phyloP scores from a whole-genome alignment of 1,140 invertebrate species.

The Heliconius eleuchia region DNA sequence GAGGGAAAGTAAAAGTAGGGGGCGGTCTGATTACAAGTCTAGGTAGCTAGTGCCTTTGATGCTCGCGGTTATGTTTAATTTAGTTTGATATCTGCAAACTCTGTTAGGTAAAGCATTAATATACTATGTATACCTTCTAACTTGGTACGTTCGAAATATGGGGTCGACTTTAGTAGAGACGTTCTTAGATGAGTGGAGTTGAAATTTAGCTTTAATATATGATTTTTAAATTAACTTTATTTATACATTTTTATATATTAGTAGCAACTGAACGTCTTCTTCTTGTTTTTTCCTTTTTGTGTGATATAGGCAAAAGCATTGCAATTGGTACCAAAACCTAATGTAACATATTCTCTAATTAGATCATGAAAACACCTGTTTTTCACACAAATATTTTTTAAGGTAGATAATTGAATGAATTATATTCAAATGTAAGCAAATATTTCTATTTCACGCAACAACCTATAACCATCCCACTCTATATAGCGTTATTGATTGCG shows the following conservation, averaged over 20 bases:
- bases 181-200: not conserved
- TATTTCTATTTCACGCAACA: not conserved
- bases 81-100: constrained; percentile 15
- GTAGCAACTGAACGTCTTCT: no score
- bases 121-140: not conserved
- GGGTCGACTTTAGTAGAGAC: not conserved
- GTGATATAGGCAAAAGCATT: no score
- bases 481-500: constrained; percentile 8
- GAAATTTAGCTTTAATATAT: not conserved
- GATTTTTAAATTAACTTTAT: no score
- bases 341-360: not conserved
- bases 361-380: no score
- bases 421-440: not conserved
- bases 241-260: no score
- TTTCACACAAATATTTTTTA: no score
- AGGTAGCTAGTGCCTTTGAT: constrained; percentile 32
- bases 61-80: constrained; percentile 38
- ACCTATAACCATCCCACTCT: constrained; percentile 1
- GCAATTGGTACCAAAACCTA: no score
- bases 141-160: not conserved
- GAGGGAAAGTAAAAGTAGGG: constrained; percentile 62
- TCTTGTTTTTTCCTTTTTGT: no score
- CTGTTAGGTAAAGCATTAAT: not conserved
- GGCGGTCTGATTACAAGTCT: constrained; percentile 41
- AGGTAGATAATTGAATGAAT: no score